These are phyloP conservation scores for Poecilus cupreus DNA, from an alignment of 2,888 invertebrate genomes.

Conservation along the genomic window DNA sequence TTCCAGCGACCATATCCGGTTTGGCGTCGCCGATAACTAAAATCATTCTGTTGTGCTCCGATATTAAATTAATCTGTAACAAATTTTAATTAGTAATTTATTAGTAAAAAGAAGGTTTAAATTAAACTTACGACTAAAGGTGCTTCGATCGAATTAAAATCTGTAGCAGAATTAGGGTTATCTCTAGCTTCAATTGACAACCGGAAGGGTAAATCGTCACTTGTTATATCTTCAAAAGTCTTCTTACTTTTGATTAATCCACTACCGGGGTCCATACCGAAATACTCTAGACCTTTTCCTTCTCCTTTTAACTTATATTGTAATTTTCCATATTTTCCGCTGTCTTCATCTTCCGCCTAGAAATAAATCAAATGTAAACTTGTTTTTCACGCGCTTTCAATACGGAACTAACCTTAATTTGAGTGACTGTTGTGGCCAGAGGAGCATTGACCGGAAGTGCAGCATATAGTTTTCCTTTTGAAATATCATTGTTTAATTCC, in stretches of 20 bases:
- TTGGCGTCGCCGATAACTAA: constrained; percentile 85
- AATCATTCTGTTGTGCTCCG: constrained; percentile 85
- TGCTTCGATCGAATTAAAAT: constrained; percentile 79
- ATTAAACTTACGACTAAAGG: constrained; percentile 78
- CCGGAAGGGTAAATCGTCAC: constrained; percentile 81
- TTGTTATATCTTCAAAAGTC: constrained; percentile 81
- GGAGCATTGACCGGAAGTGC: constrained; percentile 85
- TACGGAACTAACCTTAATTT: constrained; percentile 79
- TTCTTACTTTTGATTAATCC: constrained; percentile 86
- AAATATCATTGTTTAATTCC: constrained; percentile 75
- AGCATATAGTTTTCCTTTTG: constrained; percentile 85
- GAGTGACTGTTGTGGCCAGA: constrained; percentile 84
- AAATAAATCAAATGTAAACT: constrained; percentile 18
- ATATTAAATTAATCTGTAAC: constrained; percentile 84
- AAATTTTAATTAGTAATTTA: constrained; percentile 28
- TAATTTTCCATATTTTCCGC: constrained; percentile 87
- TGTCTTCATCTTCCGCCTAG: constrained; percentile 90
- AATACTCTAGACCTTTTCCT: constrained; percentile 76
- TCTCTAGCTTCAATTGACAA: constrained; percentile 84
- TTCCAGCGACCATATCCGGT: constrained; percentile 79
- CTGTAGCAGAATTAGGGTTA: constrained; percentile 79
- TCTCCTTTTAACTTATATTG: constrained; percentile 77
- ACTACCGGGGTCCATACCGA: constrained; percentile 82
- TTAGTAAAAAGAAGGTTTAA: not conserved
- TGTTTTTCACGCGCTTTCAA: not conserved